These are phyloP conservation scores for Cyanoliseus patagonus DNA, from an alignment of 2,113 vertebrate genomes.

Conservation along the genomic window DNA sequence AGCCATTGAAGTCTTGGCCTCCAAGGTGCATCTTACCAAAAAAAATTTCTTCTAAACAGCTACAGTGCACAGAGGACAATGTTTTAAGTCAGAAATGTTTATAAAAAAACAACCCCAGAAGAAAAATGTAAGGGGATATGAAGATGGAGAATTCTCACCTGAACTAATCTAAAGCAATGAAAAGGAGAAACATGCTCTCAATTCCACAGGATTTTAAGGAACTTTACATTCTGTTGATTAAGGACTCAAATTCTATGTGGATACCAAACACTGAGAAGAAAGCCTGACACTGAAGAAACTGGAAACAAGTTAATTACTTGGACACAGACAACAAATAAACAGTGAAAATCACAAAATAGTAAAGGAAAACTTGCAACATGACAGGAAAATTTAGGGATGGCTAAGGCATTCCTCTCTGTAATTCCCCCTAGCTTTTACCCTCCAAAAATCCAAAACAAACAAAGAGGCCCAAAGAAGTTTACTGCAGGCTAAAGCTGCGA, in stretches of 20 bases:
- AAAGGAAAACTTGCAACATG: neutral
- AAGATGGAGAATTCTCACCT: neutral
- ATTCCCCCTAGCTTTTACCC: neutral
- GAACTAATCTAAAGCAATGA: neutral
- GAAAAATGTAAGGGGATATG: neutral
- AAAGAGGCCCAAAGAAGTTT: neutral
- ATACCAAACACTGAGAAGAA: neutral
- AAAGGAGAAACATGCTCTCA: neutral
- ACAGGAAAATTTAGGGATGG: neutral
- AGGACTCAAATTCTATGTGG: neutral
- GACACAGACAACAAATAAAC: neutral
- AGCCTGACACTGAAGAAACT: neutral
- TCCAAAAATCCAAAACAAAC: neutral
- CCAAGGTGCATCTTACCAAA: neutral
- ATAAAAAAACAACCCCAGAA: neutral
- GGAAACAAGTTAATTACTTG: neutral
- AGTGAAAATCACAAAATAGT: neutral
- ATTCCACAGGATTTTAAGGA: neutral
- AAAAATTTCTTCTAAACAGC: neutral
- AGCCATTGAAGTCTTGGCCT: neutral
- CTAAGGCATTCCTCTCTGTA: neutral
- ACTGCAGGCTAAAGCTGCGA: neutral
- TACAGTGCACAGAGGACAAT: neutral
- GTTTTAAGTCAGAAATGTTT: neutral
- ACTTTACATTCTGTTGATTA: neutral